phyloP scores from a whole-genome alignment of 2,888 invertebrate species.

The Eupithecia pulchellata region DNA sequence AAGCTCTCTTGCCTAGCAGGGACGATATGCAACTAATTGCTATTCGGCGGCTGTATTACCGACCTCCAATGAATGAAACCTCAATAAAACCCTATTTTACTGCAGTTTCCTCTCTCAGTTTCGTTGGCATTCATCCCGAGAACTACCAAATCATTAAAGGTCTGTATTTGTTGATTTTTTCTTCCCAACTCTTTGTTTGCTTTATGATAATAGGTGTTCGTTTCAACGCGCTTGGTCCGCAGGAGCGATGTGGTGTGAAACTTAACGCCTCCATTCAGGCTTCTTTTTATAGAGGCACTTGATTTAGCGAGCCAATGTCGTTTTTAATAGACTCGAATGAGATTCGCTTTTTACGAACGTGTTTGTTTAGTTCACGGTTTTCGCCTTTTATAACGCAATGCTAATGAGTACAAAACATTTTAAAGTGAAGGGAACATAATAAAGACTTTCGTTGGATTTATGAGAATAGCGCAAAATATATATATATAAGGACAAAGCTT shows the following conservation, averaged over 20 bases:
- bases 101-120: constrained; percentile 75
- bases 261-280: constrained; percentile 82
- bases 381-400: constrained; percentile 47
- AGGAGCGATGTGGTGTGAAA: constrained; percentile 81
- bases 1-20: not conserved
- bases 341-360: constrained; percentile 62
- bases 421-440: constrained; percentile 24
- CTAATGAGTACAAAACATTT: constrained; percentile 38
- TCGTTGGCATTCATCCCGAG: constrained; percentile 79
- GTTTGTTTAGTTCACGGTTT: constrained; percentile 55
- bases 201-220: constrained; percentile 85
- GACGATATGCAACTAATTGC: constrained; percentile 58
- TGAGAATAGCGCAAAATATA: not conserved
- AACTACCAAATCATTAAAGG: constrained; percentile 81
- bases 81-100: constrained; percentile 79
- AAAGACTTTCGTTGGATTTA: not conserved
- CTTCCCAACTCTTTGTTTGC: constrained; percentile 74
- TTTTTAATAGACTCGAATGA: constrained; percentile 71
- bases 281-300: constrained; percentile 78
- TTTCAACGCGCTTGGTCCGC: constrained; percentile 70
- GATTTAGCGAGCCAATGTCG: constrained; percentile 78
- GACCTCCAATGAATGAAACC: constrained; percentile 64
- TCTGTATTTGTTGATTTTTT: constrained; percentile 80
- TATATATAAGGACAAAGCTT: not conserved
- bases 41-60: constrained; percentile 57